A percentile compares a stretch with the other conserved stretches of the same genome.
Conservation (phyloP, 2,113 vertebrate genomes). For the Egretta garzetta region DNA sequence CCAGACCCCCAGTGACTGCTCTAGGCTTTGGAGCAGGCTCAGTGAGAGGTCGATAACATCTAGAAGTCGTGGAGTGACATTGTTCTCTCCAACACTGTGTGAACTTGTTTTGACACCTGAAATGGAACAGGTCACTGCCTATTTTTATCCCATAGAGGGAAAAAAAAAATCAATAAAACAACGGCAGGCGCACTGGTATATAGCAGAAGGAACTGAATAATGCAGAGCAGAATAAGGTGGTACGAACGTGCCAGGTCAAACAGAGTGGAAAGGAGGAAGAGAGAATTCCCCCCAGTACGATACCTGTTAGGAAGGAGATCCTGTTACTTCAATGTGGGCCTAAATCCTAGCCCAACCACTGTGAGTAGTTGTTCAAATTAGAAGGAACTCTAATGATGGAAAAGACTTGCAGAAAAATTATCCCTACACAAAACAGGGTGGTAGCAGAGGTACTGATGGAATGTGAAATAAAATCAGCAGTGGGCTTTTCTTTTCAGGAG, state of each 20-base stretch:
- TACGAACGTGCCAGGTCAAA: neutral
- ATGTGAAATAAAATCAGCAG: neutral
- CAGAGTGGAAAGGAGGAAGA: neutral
- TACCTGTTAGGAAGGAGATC: neutral
- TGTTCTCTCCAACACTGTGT: accelerated
- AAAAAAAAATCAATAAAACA: neutral
- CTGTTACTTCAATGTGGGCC: neutral
- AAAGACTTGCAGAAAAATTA: neutral
- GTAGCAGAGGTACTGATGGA: neutral
- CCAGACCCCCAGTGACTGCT: neutral
- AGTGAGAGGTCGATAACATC: accelerated
- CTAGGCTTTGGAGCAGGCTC: neutral
- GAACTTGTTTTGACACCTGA: neutral
- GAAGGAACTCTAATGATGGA: neutral
- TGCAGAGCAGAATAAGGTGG: neutral
- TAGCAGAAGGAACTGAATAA: neutral
- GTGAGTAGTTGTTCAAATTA: neutral
- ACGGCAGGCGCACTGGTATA: neutral
- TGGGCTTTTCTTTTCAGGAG: neutral
- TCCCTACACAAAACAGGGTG: neutral
- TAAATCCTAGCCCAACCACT: neutral
- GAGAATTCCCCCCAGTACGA: neutral
- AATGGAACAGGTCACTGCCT: accelerated
- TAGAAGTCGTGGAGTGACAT: neutral
- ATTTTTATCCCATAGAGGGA: neutral